A percentile compares a stretch with the other conserved stretches of the same genome.
Conservation (phyloP, 1,140 invertebrate species). For the Tigriopus japonicus region DNA sequence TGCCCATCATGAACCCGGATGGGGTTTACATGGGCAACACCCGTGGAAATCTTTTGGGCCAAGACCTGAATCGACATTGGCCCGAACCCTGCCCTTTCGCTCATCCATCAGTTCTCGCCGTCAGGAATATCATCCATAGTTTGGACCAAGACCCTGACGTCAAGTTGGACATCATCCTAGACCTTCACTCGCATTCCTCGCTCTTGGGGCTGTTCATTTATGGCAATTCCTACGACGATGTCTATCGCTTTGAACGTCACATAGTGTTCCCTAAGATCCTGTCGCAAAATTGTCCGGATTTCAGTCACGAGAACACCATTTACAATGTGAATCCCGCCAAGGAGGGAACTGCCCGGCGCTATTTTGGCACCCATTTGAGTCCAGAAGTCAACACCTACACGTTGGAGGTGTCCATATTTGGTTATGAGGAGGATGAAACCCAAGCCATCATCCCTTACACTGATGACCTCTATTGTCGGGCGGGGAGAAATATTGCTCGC, state of each 20-base stretch:
- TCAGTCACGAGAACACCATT: constrained; percentile 54
- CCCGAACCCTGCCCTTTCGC: constrained; percentile 30
- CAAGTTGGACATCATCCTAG: constrained; percentile 31
- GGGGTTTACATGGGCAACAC: constrained; percentile 87
- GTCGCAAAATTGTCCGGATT: constrained; percentile 61
- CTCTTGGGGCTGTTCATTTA: constrained; percentile 36
- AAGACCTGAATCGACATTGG: constrained; percentile 9
- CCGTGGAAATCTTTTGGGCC: constrained; percentile 24
- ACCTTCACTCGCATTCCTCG: constrained; percentile 36
- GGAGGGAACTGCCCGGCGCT: constrained; percentile 65
- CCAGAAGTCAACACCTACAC: constrained; percentile 5
- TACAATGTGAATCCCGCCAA: constrained; percentile 74
- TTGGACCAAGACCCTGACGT: constrained; percentile 25
- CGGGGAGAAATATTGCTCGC: neutral
- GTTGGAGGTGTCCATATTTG: constrained; percentile 5
- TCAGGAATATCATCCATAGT: constrained; percentile 30
- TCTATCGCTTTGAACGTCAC: constrained; percentile 49
- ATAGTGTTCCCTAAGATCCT: constrained; percentile 76
- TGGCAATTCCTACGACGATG: constrained; percentile 33
- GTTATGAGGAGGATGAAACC: neutral
- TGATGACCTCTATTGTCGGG: neutral
- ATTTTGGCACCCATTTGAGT: neutral
- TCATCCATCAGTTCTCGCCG: constrained; percentile 32
- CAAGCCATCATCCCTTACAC: neutral
- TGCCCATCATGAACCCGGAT: constrained; percentile 90